These are phyloP conservation scores for Clamator glandarius DNA, from an alignment of 2,797 vertebrate species.

Conservation along the genomic window DNA sequence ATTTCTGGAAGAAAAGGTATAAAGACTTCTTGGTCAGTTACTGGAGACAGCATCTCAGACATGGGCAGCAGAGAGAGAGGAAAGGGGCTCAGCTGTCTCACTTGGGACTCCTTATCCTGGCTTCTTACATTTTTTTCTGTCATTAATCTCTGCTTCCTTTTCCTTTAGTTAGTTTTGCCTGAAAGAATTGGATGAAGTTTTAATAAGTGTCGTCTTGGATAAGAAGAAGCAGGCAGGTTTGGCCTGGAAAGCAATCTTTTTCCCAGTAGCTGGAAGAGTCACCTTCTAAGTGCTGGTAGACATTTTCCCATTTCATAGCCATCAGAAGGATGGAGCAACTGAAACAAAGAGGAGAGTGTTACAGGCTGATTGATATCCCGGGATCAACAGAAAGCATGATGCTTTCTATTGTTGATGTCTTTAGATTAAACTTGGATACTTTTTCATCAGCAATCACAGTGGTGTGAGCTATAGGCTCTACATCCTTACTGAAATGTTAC, in stretches of 20 bases:
- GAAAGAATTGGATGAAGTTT: background rate
- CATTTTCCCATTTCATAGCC: background rate
- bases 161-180: background rate
- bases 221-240: background rate
- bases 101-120: background rate
- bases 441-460: background rate
- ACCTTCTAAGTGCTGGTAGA: background rate
- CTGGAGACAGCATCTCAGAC: background rate
- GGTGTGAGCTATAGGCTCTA: background rate
- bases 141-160: background rate
- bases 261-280: background rate
- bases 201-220: background rate
- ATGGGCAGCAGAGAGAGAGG: background rate
- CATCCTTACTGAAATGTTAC: background rate
- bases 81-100: background rate
- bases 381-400: too few relatives aligned
- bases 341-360: too few relatives aligned
- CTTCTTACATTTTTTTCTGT: background rate
- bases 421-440: background rate
- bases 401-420: background rate
- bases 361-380: too few relatives aligned
- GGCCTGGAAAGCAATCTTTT: background rate
- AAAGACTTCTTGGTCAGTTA: background rate
- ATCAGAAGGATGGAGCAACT: background rate
- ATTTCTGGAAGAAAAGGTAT: background rate